A percentile compares a stretch with the other conserved stretches of the same genome.
phyloP scores from a whole-genome alignment of 2,797 vertebrate genomes.

The Babyrousa celebensis region DNA sequence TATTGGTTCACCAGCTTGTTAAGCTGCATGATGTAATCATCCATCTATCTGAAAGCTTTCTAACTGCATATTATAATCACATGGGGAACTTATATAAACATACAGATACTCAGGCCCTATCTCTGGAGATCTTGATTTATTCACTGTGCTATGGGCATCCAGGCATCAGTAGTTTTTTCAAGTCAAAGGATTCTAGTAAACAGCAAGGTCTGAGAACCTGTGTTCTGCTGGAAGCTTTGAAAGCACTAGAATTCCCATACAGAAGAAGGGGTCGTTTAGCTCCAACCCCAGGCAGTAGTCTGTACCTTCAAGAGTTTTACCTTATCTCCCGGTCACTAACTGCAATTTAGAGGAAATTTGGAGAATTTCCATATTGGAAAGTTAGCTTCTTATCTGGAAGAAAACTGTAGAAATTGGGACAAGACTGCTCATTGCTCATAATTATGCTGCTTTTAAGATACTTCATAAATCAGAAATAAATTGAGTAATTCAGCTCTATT shows the following conservation, averaged over 20 bases:
- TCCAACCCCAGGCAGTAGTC: not conserved
- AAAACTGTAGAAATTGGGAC: conserved; percentile 27
- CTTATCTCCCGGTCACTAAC: not conserved
- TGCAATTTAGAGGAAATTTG: conserved; percentile 18
- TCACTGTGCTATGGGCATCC: not conserved
- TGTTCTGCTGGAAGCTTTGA: conserved; percentile 2
- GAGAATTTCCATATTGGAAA: not conserved
- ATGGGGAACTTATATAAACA: conserved; percentile 26
- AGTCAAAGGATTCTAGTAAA: not conserved
- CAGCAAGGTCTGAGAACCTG: not conserved
- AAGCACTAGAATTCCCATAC: conserved; percentile 1
- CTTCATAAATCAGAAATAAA: conserved; percentile 61
- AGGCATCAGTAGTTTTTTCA: not conserved
- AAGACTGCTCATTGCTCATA: conserved; percentile 48
- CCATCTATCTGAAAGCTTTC: not conserved
- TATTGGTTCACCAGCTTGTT: conserved; percentile 16
- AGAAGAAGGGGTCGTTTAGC: not conserved
- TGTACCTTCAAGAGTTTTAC: not conserved
- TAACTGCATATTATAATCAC: not conserved
- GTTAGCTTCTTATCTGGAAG: not conserved
- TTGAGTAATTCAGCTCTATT: conserved; percentile 15
- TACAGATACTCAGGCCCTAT: not conserved
- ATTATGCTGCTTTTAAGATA: conserved; percentile 60
- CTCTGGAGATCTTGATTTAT: not conserved
- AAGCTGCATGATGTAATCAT: not conserved